These are phyloP conservation scores for Tipula vernalis DNA, from an alignment of 2,888 invertebrate genomes.

Conservation along the genomic window DNA sequence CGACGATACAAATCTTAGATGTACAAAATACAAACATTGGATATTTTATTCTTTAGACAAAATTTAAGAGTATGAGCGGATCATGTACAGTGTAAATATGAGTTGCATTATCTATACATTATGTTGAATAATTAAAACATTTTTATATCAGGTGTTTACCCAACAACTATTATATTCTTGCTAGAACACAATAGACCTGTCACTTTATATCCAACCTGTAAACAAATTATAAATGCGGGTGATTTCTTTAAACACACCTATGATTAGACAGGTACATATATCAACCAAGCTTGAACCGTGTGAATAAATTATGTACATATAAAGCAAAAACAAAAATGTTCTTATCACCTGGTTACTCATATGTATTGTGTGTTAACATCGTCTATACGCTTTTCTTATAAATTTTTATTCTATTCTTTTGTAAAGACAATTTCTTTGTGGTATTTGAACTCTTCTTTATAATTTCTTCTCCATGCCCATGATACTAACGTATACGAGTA, in stretches of 20 bases:
- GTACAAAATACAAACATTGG: background rate
- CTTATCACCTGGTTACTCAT: background rate
- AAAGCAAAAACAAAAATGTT: background rate
- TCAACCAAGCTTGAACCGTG: background rate
- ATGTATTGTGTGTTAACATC: background rate
- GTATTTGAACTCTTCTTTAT: background rate
- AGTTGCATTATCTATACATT: background rate
- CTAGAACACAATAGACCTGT: background rate
- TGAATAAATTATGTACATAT: background rate
- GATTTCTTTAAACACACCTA: background rate
- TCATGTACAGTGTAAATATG: background rate
- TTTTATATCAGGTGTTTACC: background rate
- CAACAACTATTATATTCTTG: background rate
- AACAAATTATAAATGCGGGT: background rate
- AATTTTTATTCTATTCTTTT: background rate
- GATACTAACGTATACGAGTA: background rate
- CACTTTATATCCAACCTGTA: background rate
- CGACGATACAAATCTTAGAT: background rate
- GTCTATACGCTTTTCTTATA: background rate
- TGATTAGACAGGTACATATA: background rate
- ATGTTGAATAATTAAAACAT: background rate
- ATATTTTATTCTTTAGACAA: background rate
- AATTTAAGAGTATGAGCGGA: background rate
- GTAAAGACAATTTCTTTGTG: background rate
- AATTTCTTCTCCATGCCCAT: background rate